Evolutionary conservation across 1,140 invertebrate species (phyloP), one percentile per base, ranked within the genome.

Genomic region (Philopotamus ludificatus): DNA sequence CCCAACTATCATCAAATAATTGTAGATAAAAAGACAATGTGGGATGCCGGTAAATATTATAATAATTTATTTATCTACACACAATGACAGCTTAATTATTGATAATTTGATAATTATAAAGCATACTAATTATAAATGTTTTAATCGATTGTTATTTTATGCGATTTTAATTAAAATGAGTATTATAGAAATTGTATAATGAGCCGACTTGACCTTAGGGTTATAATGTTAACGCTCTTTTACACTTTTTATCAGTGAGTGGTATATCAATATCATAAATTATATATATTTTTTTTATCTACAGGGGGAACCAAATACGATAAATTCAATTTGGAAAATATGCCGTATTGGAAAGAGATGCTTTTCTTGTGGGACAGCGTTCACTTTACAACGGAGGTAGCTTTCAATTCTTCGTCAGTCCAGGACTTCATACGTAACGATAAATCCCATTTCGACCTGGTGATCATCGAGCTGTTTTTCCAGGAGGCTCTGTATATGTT

Each of bases 401-500:
- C 68, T 0, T 67, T 70, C 44, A 70, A 70, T 49, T 70, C 68
- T 21, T 49, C 68, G 10, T 62, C 60, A 12, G 42, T 67, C 12
- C 34, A 76, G 70, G 62, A 72, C 0, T 65, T 81, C 16, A 74
- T 81, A 8, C 63, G 73, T 41, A 72, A 74, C 68, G 71, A 51
- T 18, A 4, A 77, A 26, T 68, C 73, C 2, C 65, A 77, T 9
- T 79, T 71, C 58, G 77, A 79, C 60, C 23, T 79, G 9, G 68
- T 79, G 0, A 75, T 79, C 1, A 21, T 76, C 22, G 77, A 79
- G 50, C 74, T 78, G 55, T 79, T 78, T 62, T 78, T 75, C 12
- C 76, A 77, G 51, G 77, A 79, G 65, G 72, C 76, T 2, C 75
- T 79, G 20, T 72, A 77, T 2, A 75, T 78, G 74, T 79, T 79